Evolutionary conservation across 2,888 invertebrate species (phyloP).

Genomic region (Andricus quercusramuli): DNA sequence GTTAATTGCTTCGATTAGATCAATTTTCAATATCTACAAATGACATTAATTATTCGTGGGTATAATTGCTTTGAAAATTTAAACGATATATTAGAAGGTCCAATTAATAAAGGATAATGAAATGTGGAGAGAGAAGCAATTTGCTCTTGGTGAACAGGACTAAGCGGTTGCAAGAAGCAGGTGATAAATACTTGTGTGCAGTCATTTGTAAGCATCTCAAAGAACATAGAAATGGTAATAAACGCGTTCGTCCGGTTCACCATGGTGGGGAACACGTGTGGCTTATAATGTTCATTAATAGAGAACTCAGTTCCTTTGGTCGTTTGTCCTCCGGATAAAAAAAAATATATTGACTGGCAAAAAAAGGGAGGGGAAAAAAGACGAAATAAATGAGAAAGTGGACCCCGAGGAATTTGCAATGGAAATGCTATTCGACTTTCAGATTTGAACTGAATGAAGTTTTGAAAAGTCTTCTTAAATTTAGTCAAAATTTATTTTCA

Average conservation of each 20-base stretch:
- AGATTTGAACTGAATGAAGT: not conserved
- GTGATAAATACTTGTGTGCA: conserved; percentile 40
- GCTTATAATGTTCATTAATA: conserved; percentile 40
- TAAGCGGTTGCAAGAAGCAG: conserved; percentile 30
- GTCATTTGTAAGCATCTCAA: conserved; percentile 38
- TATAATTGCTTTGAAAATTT: not conserved
- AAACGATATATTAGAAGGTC: not conserved
- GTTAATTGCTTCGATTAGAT: not conserved
- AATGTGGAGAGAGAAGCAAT: conserved; percentile 16
- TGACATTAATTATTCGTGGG: not conserved
- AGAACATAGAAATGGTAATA: conserved; percentile 40
- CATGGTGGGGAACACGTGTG: conserved; percentile 18
- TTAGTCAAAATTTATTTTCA: too few relatives aligned
- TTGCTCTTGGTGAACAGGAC: conserved; percentile 8
- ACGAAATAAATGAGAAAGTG: conserved; percentile 1
- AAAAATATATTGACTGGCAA: not conserved
- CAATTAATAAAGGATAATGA: conserved; percentile 25
- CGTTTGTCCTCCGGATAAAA: conserved; percentile 22
- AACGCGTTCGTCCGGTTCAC: conserved; percentile 36
- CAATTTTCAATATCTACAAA: not conserved
- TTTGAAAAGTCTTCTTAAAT: too few relatives aligned
- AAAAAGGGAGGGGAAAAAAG: not conserved
- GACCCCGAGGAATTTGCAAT: not conserved
- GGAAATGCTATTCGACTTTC: not conserved
- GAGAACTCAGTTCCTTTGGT: conserved; percentile 29